Base-by-base conservation (phyloP, 1,140 invertebrate species). In the Sarcophaga bullata region DNA sequence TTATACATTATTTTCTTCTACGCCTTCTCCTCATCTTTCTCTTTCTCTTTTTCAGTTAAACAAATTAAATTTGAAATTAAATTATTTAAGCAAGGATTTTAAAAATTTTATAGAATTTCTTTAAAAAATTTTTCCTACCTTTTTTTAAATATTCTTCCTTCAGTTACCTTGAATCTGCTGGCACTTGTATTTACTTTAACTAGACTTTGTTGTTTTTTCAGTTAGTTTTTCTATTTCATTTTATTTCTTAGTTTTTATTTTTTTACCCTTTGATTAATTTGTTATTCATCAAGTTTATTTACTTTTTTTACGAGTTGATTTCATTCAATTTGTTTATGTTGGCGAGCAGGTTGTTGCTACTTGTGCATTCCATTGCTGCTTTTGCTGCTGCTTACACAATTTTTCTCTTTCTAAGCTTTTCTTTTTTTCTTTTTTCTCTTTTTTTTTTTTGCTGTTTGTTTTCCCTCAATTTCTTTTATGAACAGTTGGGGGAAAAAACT, bases 281-380 rank as follows among this genome's bases (percentile, higher is more conserved):
- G 76, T 86, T 87, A 89, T 89, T 89, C 88, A 89, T 89, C 88
- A 88, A 86, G 86, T 86, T 89, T 89, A 89, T 89, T 89, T 89
- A 89, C 88, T 89, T 89, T 89, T n/a, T 89, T 89, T 88, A 89
- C 88, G 88, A 89, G 88, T 89, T 89, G 88, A 89, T 89, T 89
- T 89, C 88, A 89, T 89, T 89, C 88, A 89, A 89, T 89, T 89
- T 89, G 88, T 89, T 89, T 88, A 85, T 84, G 85, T 85, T 87
- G 87, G 85, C 86, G 62, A 82, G 19, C 78, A 48, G 73, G 80
- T 54, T 80, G 50, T 80, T 80, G 50, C 48, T 68, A 68, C 54
- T 58, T 58, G 54, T 68, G 7, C 19, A 68, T 68, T 68, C 62
- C 62, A 19, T 19, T 25, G 6, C 62, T 68, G 62, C 17, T 68